Evolutionary conservation across 1,140 invertebrate genomes (phyloP).

Genomic region (Leptestheria dahalacensis): DNA sequence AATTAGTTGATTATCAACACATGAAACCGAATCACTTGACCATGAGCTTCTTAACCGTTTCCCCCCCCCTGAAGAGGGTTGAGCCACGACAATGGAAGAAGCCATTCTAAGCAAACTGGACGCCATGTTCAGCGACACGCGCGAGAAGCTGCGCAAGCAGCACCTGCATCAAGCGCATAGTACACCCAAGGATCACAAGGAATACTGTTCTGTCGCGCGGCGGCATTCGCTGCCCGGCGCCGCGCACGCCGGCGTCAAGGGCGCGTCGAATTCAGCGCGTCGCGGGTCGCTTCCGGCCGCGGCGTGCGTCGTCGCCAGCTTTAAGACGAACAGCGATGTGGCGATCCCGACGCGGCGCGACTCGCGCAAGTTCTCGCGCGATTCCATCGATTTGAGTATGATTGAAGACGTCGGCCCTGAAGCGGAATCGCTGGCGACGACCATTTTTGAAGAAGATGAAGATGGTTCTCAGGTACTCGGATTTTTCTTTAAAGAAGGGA

Average conservation of each 20-base stretch:
- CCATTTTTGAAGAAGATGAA: conserved; percentile 5
- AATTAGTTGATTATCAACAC: no score
- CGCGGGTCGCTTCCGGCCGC: neutral
- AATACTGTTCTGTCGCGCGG: neutral
- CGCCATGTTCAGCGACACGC: conserved; percentile 8
- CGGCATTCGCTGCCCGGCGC: conserved; percentile 5
- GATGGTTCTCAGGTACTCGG: neutral
- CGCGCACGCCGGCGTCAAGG: neutral
- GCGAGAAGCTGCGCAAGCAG: neutral
- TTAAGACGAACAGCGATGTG: conserved; percentile 28
- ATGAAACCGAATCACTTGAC: no score
- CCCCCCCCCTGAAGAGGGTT: neutral
- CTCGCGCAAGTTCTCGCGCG: conserved; percentile 22
- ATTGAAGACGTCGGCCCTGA: neutral
- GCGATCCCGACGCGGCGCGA: conserved; percentile 31
- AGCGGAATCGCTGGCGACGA: neutral
- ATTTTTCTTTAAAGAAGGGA: neutral
- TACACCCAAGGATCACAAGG: neutral
- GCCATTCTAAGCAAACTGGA: conserved; percentile 4
- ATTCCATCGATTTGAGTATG: conserved; percentile 22
- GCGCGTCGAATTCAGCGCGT: neutral
- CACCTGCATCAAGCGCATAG: conserved; percentile 6
- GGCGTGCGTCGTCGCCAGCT: conserved; percentile 27
- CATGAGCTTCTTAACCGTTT: no score
- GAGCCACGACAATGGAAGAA: conserved; percentile 4